A percentile compares a stretch with the other conserved stretches of the same genome.
Evolutionary conservation across 2,113 vertebrate species (phyloP).

Genomic region (Oxyura jamaicensis): DNA sequence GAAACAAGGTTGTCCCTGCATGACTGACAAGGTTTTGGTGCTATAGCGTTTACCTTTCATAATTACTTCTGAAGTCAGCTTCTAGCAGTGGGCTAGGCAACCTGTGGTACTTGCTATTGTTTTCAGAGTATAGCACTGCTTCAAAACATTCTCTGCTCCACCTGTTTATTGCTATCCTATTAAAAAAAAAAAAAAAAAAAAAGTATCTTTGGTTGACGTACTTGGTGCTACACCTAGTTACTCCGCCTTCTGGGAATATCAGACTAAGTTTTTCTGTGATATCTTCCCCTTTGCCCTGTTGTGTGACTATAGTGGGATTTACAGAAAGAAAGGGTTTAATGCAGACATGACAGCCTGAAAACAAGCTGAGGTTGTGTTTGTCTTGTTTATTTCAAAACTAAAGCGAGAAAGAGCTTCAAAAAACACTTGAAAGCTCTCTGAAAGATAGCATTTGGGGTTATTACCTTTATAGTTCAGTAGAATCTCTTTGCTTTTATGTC

Average conservation of each 20-base stretch:
- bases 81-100: not conserved
- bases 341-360: not conserved
- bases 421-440: not conserved
- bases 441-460: not conserved
- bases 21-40: not conserved
- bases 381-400: conserved; percentile 31
- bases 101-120: not conserved
- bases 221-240: not conserved
- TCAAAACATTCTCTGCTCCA: not conserved
- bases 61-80: not conserved
- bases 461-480: not conserved
- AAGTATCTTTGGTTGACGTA: not conserved
- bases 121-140: not conserved
- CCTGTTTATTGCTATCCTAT: not conserved
- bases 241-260: not conserved
- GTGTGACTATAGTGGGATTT: not conserved
- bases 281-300: not conserved
- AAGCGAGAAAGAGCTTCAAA: conserved; percentile 2
- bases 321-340: not conserved
- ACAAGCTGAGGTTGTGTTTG: not conserved
- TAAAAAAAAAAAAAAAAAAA: too few relatives aligned
- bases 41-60: not conserved
- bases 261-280: not conserved
- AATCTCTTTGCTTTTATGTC: not conserved
- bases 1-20: not conserved